A percentile compares a stretch with the other conserved stretches of the same genome.
Conservation (phyloP, 2,797 vertebrate genomes). For the Xiphophorus birchmanni region DNA sequence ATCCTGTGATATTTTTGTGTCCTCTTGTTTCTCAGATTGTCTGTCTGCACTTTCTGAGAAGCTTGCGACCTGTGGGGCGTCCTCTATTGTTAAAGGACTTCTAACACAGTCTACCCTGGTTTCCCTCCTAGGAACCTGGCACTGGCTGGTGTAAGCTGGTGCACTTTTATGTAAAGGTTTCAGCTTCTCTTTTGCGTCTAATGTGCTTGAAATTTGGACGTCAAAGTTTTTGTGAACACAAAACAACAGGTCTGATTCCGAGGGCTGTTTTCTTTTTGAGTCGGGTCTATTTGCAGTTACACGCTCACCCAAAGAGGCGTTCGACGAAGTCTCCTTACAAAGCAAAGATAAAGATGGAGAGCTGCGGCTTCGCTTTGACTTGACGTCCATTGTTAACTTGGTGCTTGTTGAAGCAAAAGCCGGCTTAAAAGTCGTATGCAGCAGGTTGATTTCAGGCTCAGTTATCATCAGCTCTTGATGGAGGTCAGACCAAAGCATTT, state of each 20-base stretch:
- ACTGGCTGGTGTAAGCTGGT: conserved; percentile 34
- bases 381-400: conserved; percentile 64
- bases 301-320: conserved; percentile 44
- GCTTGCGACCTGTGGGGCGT: conserved; percentile 14
- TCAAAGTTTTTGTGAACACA: conserved; percentile 57
- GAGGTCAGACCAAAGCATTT: conserved; percentile 70
- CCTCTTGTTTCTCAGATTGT: conserved; percentile 28
- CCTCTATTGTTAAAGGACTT: conserved; percentile 25
- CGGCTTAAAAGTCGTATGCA: conserved; percentile 68
- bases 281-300: conserved; percentile 39
- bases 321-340: conserved; percentile 65
- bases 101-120: conserved; percentile 21
- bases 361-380: conserved; percentile 78
- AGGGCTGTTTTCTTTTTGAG: conserved; percentile 63
- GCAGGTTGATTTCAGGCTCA: conserved; percentile 84
- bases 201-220: conserved; percentile 21
- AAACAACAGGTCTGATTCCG: conserved; percentile 70
- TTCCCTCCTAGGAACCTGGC: conserved; percentile 30
- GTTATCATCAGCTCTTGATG: conserved; percentile 90
- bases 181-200: conserved; percentile 44
- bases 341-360: conserved; percentile 77
- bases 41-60: conserved; percentile 12
- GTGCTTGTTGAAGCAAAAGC: conserved; percentile 52
- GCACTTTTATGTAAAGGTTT: conserved; percentile 57
- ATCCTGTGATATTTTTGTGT: conserved; percentile 27